These are phyloP conservation scores for Colossoma macropomum DNA, from an alignment of 2,113 vertebrate species.

Conservation along the genomic window DNA sequence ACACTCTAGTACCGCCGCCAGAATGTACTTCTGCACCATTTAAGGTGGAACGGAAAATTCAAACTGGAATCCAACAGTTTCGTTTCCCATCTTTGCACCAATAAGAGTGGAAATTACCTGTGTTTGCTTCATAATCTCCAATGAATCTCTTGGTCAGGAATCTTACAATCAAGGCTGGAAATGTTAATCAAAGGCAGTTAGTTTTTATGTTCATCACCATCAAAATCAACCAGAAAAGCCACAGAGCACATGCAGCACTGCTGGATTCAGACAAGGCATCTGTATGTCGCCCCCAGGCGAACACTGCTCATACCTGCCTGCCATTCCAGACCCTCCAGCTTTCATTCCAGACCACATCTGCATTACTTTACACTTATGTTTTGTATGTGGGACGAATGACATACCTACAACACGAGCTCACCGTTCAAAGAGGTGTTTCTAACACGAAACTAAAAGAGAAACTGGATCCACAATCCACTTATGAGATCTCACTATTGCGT, in stretches of 20 bases:
- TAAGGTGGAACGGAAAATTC: too few relatives aligned
- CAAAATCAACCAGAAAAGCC: neutral
- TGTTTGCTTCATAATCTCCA: slow-evolving; percentile 93
- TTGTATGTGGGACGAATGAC: neutral
- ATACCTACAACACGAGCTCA: neutral
- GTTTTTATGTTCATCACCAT: neutral
- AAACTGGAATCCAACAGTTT: too few relatives aligned
- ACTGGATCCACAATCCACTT: neutral
- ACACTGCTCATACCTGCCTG: neutral
- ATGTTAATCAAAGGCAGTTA: neutral
- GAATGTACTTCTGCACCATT: too few relatives aligned
- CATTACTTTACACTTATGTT: neutral
- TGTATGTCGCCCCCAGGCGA: slow-evolving; percentile 33
- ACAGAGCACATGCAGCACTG: neutral
- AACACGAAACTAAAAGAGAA: neutral
- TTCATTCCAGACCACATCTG: neutral
- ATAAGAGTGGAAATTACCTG: slow-evolving; percentile 75
- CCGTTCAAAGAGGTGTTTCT: neutral
- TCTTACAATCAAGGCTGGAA: slow-evolving; percentile 87
- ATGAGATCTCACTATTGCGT: neutral
- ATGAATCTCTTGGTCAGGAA: slow-evolving; percentile 94
- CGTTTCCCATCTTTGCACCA: too few relatives aligned
- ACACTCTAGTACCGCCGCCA: too few relatives aligned
- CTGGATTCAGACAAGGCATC: neutral
- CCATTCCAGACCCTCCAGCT: neutral